phyloP scores from a whole-genome alignment of 2,888 invertebrate species.

The Yponomeuta plumbellus region DNA sequence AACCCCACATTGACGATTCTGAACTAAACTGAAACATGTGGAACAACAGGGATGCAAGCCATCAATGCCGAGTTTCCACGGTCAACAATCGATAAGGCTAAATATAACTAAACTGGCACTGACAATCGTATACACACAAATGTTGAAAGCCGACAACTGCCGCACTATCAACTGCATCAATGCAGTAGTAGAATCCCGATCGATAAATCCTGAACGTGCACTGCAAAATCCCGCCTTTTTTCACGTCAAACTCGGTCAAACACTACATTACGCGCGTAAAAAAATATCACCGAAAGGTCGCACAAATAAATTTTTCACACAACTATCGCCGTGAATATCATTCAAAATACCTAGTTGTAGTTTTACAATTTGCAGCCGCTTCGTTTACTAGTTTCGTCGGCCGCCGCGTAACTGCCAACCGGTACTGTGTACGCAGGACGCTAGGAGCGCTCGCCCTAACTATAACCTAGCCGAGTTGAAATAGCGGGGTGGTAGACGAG shows the following conservation, averaged over 20 bases:
- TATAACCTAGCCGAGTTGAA: conserved; percentile 65
- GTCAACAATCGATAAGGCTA: conserved; percentile 32
- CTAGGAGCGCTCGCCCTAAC: conserved; percentile 56
- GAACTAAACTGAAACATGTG: too few relatives aligned
- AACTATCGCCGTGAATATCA: conserved; percentile 19
- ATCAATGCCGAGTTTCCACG: neutral
- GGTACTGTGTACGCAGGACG: conserved; percentile 37
- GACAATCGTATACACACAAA: conserved; percentile 33
- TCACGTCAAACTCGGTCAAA: conserved; percentile 35
- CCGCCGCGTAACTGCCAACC: conserved; percentile 47
- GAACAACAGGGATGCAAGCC: neutral
- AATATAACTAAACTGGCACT: conserved; percentile 37
- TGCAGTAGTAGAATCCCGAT: conserved; percentile 51
- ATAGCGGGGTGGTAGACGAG: conserved; percentile 54
- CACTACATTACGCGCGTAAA: conserved; percentile 13
- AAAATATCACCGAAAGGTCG: conserved; percentile 14
- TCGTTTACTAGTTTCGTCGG: conserved; percentile 52
- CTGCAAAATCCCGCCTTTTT: conserved; percentile 52
- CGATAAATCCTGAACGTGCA: conserved; percentile 52
- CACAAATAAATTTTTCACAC: conserved; percentile 15
- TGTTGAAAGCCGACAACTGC: conserved; percentile 29
- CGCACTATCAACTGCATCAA: conserved; percentile 30
- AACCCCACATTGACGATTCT: too few relatives aligned
- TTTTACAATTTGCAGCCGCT: conserved; percentile 37
- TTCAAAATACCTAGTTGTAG: conserved; percentile 26